Conservation (phyloP, 2,888 invertebrate genomes). For the Sphaerophoria rueppellii region DNA sequence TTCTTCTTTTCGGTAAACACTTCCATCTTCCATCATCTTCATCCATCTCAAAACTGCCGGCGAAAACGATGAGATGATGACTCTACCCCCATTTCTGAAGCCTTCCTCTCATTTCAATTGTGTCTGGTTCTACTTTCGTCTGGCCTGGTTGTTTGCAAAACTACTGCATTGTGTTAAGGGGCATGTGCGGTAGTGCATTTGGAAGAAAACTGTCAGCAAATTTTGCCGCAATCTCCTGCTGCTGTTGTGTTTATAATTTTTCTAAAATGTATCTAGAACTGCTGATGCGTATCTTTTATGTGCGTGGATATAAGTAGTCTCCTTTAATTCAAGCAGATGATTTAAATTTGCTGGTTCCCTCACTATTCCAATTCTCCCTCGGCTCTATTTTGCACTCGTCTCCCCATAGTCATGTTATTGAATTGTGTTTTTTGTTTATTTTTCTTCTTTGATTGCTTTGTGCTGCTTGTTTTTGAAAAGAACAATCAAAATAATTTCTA, state of each 20-base stretch:
- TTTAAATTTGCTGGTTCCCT: too few species aligned
- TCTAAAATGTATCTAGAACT: not conserved
- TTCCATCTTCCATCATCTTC: too few species aligned
- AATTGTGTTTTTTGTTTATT: not conserved
- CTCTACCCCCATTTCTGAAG: not conserved
- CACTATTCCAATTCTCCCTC: too few species aligned
- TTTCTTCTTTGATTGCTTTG: not conserved
- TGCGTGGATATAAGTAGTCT: conserved; percentile 25
- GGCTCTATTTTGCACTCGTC: too few species aligned
- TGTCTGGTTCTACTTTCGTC: conserved; percentile 30
- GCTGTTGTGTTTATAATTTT: conserved; percentile 22
- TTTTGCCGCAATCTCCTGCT: conserved; percentile 44
- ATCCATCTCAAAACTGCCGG: not conserved
- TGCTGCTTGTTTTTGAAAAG: not conserved
- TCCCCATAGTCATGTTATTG: too few species aligned
- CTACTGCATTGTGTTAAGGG: conserved; percentile 46
- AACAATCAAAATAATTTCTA: not conserved
- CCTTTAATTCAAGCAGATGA: too few species aligned
- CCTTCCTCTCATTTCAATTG: conserved; percentile 52
- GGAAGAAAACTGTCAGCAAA: conserved; percentile 22
- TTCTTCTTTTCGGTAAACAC: too few species aligned
- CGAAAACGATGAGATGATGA: too few species aligned
- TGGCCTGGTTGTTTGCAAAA: conserved; percentile 14
- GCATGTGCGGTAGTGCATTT: conserved; percentile 44
- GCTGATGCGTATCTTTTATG: conserved; percentile 36